phyloP scores from a whole-genome alignment of 1,140 invertebrate species.

The Zaprionus lachaisei region DNA sequence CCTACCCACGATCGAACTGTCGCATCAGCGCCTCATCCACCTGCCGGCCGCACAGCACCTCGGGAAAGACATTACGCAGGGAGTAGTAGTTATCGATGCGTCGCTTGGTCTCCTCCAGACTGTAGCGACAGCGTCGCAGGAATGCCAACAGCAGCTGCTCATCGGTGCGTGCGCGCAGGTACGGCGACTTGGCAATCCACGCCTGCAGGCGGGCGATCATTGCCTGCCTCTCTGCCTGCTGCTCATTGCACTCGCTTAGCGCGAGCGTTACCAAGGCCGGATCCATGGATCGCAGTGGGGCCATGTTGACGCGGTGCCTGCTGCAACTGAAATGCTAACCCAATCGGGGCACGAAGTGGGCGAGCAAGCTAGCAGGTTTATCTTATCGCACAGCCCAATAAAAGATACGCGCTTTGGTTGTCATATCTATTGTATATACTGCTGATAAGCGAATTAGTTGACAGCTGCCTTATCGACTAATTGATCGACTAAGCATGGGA shows the following conservation, averaged over 20 bases:
- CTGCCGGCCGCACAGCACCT: slow-evolving; percentile 84
- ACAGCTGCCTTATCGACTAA: slow-evolving; percentile 46
- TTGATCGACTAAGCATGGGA: slow-evolving; percentile 61
- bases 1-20: slow-evolving; percentile 85
- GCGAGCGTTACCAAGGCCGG: slow-evolving; percentile 72
- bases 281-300: slow-evolving; percentile 70
- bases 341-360: background rate
- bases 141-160: slow-evolving; percentile 87
- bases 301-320: slow-evolving; percentile 51
- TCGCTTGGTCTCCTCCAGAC: slow-evolving; percentile 87
- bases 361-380: slow-evolving; percentile 16
- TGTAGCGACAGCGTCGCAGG: slow-evolving; percentile 88
- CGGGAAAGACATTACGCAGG: slow-evolving; percentile 86
- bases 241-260: slow-evolving; percentile 87
- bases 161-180: slow-evolving; percentile 85
- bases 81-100: slow-evolving; percentile 88
- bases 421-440: slow-evolving; percentile 11
- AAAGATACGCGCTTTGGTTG: slow-evolving; percentile 16
- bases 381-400: slow-evolving; percentile 50
- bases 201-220: slow-evolving; percentile 85
- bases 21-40: slow-evolving; percentile 75
- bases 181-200: slow-evolving; percentile 88
- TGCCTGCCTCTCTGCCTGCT: slow-evolving; percentile 84
- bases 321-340: slow-evolving; percentile 41
- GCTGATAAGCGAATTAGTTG: slow-evolving; percentile 52